Base-by-base conservation (phyloP, 1,140 invertebrate genomes). In the Eciton burchellii region DNA sequence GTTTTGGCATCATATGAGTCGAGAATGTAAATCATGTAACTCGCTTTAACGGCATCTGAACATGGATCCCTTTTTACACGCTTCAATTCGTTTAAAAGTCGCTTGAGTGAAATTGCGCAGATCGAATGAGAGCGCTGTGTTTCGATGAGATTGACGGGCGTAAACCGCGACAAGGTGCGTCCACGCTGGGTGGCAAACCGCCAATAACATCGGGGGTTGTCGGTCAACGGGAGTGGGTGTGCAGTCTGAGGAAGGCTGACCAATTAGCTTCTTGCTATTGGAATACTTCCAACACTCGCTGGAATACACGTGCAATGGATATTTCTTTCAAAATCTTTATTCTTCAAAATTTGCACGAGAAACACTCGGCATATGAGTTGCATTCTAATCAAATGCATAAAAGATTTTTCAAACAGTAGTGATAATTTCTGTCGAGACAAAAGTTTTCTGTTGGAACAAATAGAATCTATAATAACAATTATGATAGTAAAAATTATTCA, bases 181-280 rank as follows among this genome's bases (percentile, higher is more conserved):
- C 60, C 54, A 70, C 21, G 65, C 71, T 49, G 68, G 70, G 73
- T 81, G 73, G 84, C 72, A 74, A 86, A 86, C 87, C 87, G 86
- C 87, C 81, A 88, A 85, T 88, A 88, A 82, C 86, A 84, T 74
- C 29, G 63, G 71, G 71, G 65, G 52, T 86, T 83, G 79, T 52
- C 41, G 63, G 63, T 24, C 57, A 74, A 57, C 41, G 29, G 21
- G 73, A 43, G 8, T 72, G 29, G 24, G 35, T 4, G 56, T 24
- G 54, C 24, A 70, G 71, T 54, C 66, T 49, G 79, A 66, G 71
- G 60, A 79, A 56, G 41, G 60, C 29, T 54, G 52, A 73, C 59
- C 79, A 87, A 88, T 88, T 87, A 88, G 73, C 82, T 87, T 77
- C 87, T 87, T 79, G 66, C 77, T 77, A 82, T 84, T 88, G 82